phyloP scores from a whole-genome alignment of 2,888 invertebrate genomes.

The Hydraecia micacea region DNA sequence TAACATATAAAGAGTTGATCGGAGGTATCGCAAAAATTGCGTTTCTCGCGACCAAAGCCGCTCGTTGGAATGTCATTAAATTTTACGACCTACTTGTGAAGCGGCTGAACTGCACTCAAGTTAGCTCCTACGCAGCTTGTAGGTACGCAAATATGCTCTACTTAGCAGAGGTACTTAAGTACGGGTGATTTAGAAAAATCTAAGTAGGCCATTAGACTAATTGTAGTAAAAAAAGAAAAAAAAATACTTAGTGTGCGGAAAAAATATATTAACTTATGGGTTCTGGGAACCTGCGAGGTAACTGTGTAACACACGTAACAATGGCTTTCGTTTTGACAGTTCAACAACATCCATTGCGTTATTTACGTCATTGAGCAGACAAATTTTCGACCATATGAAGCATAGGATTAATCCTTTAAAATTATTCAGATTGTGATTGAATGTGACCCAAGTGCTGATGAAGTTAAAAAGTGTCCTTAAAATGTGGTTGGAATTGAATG shows the following conservation, averaged over 20 bases:
- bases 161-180: constrained; percentile 39
- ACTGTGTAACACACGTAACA: too few species aligned
- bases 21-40: constrained; percentile 83
- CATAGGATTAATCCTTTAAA: too few species aligned
- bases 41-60: constrained; percentile 74
- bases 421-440: too few species aligned
- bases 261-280: too few species aligned
- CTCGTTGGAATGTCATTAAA: constrained; percentile 82
- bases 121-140: constrained; percentile 52
- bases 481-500: too few species aligned
- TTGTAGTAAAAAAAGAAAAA: not conserved
- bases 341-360: too few species aligned
- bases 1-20: constrained; percentile 79
- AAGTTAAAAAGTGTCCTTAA: too few species aligned
- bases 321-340: too few species aligned
- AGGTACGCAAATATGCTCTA: constrained; percentile 61
- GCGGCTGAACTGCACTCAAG: constrained; percentile 69
- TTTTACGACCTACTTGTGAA: constrained; percentile 85
- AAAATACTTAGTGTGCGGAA: not conserved
- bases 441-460: too few species aligned
- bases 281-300: too few species aligned
- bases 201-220: not conserved
- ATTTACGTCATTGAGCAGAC: too few species aligned
- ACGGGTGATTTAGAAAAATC: constrained; percentile 15
- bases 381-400: too few species aligned